Evolutionary conservation across 2,797 vertebrate species (phyloP), one percentile per base, ranked within the genome.

Genomic region (Gymnoscopelus microlampas): DNA sequence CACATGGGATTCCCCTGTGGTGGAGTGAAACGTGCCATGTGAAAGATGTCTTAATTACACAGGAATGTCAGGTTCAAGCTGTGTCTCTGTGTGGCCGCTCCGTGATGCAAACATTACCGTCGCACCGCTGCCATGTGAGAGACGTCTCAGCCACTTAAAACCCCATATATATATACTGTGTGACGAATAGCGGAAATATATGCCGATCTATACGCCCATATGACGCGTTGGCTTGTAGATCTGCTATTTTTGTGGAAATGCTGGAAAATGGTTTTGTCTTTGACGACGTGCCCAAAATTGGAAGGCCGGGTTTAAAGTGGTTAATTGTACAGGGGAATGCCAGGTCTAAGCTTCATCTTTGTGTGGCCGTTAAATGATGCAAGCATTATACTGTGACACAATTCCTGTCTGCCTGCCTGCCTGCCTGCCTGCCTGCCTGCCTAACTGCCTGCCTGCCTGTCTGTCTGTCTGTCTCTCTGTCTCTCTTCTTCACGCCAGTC

Each of bases 11-110:
- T 90, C 91, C 88, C 91, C n/a, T 81, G 91, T 85, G 92, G 87
- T 86, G 83, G 58, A 53, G 80, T 74, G 81, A 89, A 92, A 92
- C 78, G 91, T 78, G 60, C 85, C 79, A 81, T 58, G 79, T 84
- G 87, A 94, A 87, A 81, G 82, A 91, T 91, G 88, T 89, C 89
- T 93, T 92, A 93, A 94, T 94, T 93, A 90, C 81, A 13, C 62
- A 87, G 86, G 92, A 92, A 92, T 87, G 88, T 87, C 78, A 66
- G 84, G 39, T 57, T 81, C 39, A 76, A n/a, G 39, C 74, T 81
- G 60, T 79, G 23, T 79, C 88, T 87, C 82, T 93, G 91, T 93
- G 92, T 92, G 92, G 89, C 89, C 90, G 70, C 55, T 64, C 13
- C 51, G 63, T 4, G 79, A 88, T 83, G 74, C 75, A 81, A 62